A percentile compares a stretch with the other conserved stretches of the same genome.
Evolutionary conservation across 1,140 invertebrate genomes (phyloP).

Genomic region (Bombus consobrinus): DNA sequence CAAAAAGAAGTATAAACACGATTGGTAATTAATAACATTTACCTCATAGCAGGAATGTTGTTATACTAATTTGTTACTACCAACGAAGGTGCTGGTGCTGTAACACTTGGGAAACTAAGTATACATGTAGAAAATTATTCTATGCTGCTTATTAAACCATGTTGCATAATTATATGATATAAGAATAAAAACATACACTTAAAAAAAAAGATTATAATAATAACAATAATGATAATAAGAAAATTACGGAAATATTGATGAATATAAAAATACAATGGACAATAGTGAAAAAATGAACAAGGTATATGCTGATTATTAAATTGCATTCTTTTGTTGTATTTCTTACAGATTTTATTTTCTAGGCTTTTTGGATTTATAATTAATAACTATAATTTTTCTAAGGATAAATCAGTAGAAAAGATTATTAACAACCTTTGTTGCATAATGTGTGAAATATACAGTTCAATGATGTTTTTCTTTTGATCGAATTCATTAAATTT

Average conservation of each 20-base stretch:
- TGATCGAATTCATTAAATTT: slow-evolving; percentile 26
- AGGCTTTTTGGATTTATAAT: not conserved
- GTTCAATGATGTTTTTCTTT: slow-evolving; percentile 9
- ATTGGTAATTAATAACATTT: slow-evolving; percentile 15
- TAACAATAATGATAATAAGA: slow-evolving; percentile 31
- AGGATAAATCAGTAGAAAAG: slow-evolving; percentile 7
- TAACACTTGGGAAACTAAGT: slow-evolving; percentile 47
- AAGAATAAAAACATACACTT: slow-evolving; percentile 37
- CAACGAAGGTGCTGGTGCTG: slow-evolving; percentile 55
- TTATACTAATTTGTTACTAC: slow-evolving; percentile 50
- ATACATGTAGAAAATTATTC: slow-evolving; percentile 43
- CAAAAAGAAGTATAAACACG: not conserved
- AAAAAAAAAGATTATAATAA: slow-evolving; percentile 33
- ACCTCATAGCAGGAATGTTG: slow-evolving; percentile 28
- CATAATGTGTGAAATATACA: slow-evolving; percentile 4
- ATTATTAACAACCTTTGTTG: slow-evolving; percentile 17
- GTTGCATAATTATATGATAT: slow-evolving; percentile 52
- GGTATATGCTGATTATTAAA: slow-evolving; percentile 45
- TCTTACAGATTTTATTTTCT: slow-evolving; percentile 29
- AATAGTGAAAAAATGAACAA: slow-evolving; percentile 59
- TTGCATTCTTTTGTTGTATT: slow-evolving; percentile 40
- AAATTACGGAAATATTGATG: slow-evolving; percentile 50
- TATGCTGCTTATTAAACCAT: slow-evolving; percentile 49
- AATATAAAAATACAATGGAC: slow-evolving; percentile 58
- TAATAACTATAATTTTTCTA: slow-evolving; percentile 10